Base-by-base conservation (phyloP, 2,113 vertebrate genomes). In the Scalopus aquaticus region DNA sequence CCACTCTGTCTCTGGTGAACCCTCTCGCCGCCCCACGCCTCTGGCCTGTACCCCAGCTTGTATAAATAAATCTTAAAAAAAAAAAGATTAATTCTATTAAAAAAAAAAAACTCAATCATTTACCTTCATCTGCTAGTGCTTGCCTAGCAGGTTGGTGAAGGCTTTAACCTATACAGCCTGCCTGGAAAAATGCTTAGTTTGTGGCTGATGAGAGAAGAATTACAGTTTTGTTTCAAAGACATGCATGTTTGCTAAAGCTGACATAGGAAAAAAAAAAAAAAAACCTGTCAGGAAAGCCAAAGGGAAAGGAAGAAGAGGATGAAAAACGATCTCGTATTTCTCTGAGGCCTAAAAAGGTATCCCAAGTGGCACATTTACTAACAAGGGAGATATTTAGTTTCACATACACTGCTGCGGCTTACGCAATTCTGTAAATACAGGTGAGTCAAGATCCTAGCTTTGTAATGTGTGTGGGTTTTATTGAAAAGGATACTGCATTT, bases 401-500 rank as follows among this genome's bases (percentile, higher is more conserved):
- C 28, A 82, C 28, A 10, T 51, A 46, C 2, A 44, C 24, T 35
- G 11, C 64, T 62, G 11, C 1, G 9, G 22, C 42, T 85, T 56
- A 20, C 35, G 3, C 17, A 81, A 65, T 42, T 54, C 65, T 35
- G 56, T 12, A 56, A 70, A 89, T 32, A 20, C 16, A 69, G 32
- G n/a, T 39, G 74, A 88, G 39, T 37, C 44, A 26, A 35, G 46
- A 17, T 49, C 32, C 22, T 76, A 58, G 46, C 79, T 97, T 92
- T 67, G 2, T 73, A 39, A 82, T 89, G 26, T 60, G 94, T 6
- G 1, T 44, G 13, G 2, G 20, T 83, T 72, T 89, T 91, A 65
- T 54, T 90, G 78, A 92, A 88, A 92, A 79, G 56, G 79, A 92
- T 54, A 91, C 1, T 93, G 24, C 13, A 39, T 32, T 86, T 90